Conservation (phyloP, 92 coral and sea anemone genomes). For the Paramuricea clavata region DNA sequence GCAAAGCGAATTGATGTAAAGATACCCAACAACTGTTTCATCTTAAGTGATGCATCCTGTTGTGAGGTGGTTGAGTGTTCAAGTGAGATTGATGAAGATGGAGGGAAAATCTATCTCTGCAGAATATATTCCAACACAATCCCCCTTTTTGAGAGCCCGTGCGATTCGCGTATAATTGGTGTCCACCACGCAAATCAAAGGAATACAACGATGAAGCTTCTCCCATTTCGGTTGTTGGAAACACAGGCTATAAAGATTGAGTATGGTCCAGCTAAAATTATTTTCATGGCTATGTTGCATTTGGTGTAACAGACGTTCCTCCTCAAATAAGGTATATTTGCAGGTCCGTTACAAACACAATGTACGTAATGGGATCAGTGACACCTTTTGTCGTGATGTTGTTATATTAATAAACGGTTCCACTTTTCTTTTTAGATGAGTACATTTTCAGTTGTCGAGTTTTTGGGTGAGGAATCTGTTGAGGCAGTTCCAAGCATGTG, state of each 20-base stretch:
- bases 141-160: conserved; percentile 13
- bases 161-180: conserved; percentile 2
- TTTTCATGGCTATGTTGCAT: background rate
- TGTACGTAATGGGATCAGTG: background rate
- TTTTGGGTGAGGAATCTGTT: conserved; percentile 5
- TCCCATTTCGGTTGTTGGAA: background rate
- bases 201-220: background rate
- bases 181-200: conserved; percentile 10
- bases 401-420: background rate
- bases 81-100: background rate
- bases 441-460: conserved; percentile 5
- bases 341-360: background rate
- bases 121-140: conserved; percentile 5
- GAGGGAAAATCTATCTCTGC: background rate
- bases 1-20: background rate
- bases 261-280: background rate
- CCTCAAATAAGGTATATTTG: background rate
- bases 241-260: background rate
- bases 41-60: background rate
- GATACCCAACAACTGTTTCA: background rate
- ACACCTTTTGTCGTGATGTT: background rate
- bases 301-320: background rate
- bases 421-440: background rate
- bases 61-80: conserved; percentile 3
- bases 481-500: conserved; percentile 8